Percentiles rank a stretch among this genome's conserved stretches.
phyloP scores from a whole-genome alignment of 2,888 invertebrate species.

The Spisula solida region DNA sequence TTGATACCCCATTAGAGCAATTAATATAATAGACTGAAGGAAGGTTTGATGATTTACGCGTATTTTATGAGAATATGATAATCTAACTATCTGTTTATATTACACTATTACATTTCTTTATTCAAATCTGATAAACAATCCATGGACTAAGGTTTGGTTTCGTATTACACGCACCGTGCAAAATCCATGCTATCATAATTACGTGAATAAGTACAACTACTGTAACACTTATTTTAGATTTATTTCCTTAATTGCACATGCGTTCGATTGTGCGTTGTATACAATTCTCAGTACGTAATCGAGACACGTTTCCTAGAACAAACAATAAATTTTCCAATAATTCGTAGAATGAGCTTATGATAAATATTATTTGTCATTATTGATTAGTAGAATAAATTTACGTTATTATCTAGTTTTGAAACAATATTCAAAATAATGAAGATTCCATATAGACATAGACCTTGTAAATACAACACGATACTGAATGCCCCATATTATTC shows the following conservation, averaged over 20 bases:
- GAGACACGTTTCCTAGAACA: background rate
- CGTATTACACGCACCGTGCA: background rate
- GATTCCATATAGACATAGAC: too few species aligned
- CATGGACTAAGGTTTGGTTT: background rate
- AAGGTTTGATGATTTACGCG: too few species aligned
- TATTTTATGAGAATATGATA: too few species aligned
- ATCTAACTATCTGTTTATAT: background rate
- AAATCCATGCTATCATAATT: background rate
- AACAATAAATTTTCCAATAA: background rate
- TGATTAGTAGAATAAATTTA: too few species aligned
- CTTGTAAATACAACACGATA: too few species aligned
- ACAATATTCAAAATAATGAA: too few species aligned
- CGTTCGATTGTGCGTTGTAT: background rate
- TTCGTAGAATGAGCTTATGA: background rate
- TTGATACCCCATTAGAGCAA: too few species aligned
- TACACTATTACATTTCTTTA: background rate
- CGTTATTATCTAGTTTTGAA: too few species aligned
- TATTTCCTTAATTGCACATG: conserved; percentile 5
- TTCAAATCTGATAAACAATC: background rate
- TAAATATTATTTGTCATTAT: too few species aligned
- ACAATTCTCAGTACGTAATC: background rate
- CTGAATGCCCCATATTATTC: too few species aligned
- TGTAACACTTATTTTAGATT: background rate
- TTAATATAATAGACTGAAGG: too few species aligned
- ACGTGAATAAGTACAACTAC: background rate